Evolutionary conservation across 2,888 invertebrate genomes (phyloP).

Genomic region (Pardosa pseudoannulata): DNA sequence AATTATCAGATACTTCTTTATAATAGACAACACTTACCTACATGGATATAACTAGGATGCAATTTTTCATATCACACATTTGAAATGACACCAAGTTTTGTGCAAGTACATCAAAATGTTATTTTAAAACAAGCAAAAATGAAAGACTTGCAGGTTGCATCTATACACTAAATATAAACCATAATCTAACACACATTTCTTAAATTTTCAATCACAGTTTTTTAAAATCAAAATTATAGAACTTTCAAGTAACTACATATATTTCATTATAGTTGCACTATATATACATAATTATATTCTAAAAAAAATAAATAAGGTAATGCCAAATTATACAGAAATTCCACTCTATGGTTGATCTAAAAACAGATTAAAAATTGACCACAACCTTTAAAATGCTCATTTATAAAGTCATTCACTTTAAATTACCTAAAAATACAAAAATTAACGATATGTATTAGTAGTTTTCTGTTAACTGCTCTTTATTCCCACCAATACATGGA

Average conservation of each 20-base stretch:
- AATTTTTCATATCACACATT: slow-evolving; percentile 62
- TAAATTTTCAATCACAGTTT: background rate
- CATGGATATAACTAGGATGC: slow-evolving; percentile 27
- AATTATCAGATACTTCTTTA: background rate
- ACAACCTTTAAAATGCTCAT: background rate
- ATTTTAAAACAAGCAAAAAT: slow-evolving; percentile 37
- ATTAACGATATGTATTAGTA: slow-evolving; percentile 34
- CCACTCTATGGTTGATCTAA: background rate
- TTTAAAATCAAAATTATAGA: background rate
- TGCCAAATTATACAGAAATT: background rate
- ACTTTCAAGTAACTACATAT: background rate
- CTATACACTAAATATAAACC: slow-evolving; percentile 16
- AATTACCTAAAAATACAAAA: slow-evolving; percentile 9
- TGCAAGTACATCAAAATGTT: slow-evolving; percentile 67
- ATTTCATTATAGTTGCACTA: background rate
- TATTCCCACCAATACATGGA: slow-evolving; percentile 12
- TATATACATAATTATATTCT: slow-evolving; percentile 5
- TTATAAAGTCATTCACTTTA: background rate
- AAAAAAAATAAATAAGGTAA: background rate
- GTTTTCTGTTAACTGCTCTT: slow-evolving; percentile 7
- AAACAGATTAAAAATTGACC: background rate
- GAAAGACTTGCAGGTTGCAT: slow-evolving; percentile 11
- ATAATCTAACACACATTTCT: background rate
- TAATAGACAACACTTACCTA: slow-evolving; percentile 49
- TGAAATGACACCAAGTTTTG: slow-evolving; percentile 49